Evolutionary conservation across 2,113 vertebrate genomes (phyloP).

Genomic region (Callipepla squamata): DNA sequence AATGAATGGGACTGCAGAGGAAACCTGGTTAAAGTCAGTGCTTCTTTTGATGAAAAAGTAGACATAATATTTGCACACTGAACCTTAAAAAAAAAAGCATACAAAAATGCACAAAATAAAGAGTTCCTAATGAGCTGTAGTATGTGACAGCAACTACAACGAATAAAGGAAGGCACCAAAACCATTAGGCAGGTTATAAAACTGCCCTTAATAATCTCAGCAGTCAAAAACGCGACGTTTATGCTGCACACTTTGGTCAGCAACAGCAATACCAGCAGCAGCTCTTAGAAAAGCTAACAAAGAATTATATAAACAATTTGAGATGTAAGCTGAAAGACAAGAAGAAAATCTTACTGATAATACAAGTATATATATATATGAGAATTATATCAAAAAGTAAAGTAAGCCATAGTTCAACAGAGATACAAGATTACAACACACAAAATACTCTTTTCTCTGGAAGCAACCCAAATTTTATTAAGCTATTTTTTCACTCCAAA

Average conservation of each 20-base stretch:
- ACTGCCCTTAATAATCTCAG: not conserved
- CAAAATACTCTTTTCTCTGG: not conserved
- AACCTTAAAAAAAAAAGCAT: not conserved
- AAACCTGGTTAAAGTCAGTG: not conserved
- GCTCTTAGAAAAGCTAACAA: not conserved
- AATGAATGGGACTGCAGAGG: not conserved
- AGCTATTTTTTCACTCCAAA: not conserved
- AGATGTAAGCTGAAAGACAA: not conserved
- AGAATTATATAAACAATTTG: not conserved
- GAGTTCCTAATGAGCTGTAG: not conserved
- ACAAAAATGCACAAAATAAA: not conserved
- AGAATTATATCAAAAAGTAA: not conserved
- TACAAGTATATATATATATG: rapidly evolving
- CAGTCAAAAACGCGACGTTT: not conserved
- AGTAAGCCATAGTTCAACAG: not conserved
- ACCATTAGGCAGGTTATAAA: not conserved
- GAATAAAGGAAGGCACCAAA: not conserved
- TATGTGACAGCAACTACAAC: not conserved
- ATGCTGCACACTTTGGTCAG: not conserved
- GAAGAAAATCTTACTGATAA: not conserved
- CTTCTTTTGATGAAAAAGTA: not conserved
- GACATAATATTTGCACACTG: not conserved
- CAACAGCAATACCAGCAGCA: not conserved
- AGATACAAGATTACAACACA: not conserved
- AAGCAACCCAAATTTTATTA: not conserved